phyloP scores from a whole-genome alignment of 2,888 invertebrate species.

The Volucella bombylans region DNA sequence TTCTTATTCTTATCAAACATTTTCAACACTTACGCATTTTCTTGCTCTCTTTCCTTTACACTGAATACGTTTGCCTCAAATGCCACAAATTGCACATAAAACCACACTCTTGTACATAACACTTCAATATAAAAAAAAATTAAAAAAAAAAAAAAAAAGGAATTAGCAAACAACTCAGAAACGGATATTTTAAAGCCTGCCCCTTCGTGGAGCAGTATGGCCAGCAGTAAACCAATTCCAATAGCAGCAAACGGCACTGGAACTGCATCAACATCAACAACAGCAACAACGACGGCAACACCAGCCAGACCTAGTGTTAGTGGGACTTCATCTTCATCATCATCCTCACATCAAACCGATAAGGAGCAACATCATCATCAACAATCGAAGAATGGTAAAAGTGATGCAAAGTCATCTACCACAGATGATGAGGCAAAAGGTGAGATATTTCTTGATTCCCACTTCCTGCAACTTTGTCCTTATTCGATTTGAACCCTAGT shows the following conservation, averaged over 20 bases:
- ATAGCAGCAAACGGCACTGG: slow-evolving; percentile 73
- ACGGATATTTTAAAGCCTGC: slow-evolving; percentile 83
- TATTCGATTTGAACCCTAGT: not conserved
- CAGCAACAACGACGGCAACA: slow-evolving; percentile 65
- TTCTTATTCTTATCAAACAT: slow-evolving; percentile 9
- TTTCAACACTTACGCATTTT: slow-evolving; percentile 54
- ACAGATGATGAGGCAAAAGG: slow-evolving; percentile 86
- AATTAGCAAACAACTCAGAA: slow-evolving; percentile 80
- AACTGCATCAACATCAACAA: slow-evolving; percentile 69
- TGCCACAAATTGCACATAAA: slow-evolving; percentile 58
- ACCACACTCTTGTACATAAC: slow-evolving; percentile 34
- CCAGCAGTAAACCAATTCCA: slow-evolving; percentile 79
- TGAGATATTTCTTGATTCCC: slow-evolving; percentile 76
- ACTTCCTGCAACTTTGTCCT: not conserved
- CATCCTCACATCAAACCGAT: slow-evolving; percentile 78
- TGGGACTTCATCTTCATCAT: slow-evolving; percentile 79
- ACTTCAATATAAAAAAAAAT: slow-evolving; percentile 34
- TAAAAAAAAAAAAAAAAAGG: slow-evolving; percentile 76
- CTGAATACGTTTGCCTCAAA: slow-evolving; percentile 25
- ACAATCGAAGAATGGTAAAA: slow-evolving; percentile 37
- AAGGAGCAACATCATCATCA: slow-evolving; percentile 73
- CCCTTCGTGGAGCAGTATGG: slow-evolving; percentile 84
- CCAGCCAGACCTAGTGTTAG: slow-evolving; percentile 79
- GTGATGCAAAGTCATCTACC: slow-evolving; percentile 34
- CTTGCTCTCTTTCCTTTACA: slow-evolving; percentile 47